A percentile compares a stretch with the other conserved stretches of the same genome.
These are phyloP conservation scores for Tillus elongatus DNA, from an alignment of 2,888 invertebrate genomes.

Conservation along the genomic window DNA sequence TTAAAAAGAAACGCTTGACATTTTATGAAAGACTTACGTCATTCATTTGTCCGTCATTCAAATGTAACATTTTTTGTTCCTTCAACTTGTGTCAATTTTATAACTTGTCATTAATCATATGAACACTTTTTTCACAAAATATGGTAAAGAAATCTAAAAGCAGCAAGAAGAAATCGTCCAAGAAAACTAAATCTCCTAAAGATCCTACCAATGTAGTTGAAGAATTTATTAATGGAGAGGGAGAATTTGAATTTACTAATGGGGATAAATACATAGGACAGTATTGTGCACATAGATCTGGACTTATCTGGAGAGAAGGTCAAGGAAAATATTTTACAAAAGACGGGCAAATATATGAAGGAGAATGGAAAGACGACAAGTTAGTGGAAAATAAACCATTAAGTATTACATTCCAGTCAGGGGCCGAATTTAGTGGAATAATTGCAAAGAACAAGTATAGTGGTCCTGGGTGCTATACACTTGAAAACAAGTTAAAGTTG, in stretches of 20 bases:
- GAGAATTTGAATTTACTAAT: conserved; percentile 46
- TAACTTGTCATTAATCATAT: too few species aligned
- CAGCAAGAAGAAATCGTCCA: neutral
- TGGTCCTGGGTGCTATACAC: conserved; percentile 45
- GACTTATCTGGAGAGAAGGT: conserved; percentile 38
- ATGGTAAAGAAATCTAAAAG: conserved; percentile 1
- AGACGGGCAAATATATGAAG: conserved; percentile 50
- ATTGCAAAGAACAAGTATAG: conserved; percentile 45
- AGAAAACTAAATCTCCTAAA: neutral
- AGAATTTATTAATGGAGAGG: conserved; percentile 30
- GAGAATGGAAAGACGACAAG: conserved; percentile 49
- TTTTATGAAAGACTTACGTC: too few species aligned
- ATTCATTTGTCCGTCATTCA: too few species aligned
- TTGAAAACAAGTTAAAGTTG: conserved; percentile 46
- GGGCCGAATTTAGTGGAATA: conserved; percentile 45
- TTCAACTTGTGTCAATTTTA: too few species aligned
- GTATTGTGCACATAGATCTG: conserved; percentile 48
- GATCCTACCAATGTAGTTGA: conserved; percentile 8
- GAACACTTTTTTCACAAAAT: too few species aligned
- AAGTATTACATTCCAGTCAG: conserved; percentile 44
- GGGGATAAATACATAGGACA: conserved; percentile 51
- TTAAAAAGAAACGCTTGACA: too few species aligned
- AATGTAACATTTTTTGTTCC: too few species aligned
- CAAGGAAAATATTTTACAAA: conserved; percentile 49
- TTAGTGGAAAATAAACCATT: conserved; percentile 38